A percentile compares a stretch with the other conserved stretches of the same genome.
Conservation (phyloP, 2,888 invertebrate genomes). For the Lasioglossum oenotherae region DNA sequence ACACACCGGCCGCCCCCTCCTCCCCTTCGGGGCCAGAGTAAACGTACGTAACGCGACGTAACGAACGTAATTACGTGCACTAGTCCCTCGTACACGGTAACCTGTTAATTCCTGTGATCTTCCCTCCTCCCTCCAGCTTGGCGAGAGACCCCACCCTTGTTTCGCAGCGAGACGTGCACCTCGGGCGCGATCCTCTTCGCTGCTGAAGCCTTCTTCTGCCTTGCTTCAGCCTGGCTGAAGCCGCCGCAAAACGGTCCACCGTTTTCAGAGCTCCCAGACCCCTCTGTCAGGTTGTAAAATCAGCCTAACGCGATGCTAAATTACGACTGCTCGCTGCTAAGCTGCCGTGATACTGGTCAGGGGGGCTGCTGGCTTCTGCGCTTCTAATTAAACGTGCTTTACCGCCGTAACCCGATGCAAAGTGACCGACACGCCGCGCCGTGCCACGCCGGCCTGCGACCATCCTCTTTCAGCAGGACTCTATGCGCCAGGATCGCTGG, state of each 20-base stretch:
- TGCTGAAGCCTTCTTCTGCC: background rate
- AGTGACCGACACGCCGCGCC: background rate
- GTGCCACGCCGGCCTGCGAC: background rate
- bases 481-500: background rate
- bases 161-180: constrained; percentile 5
- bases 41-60: constrained; percentile 70
- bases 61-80: constrained; percentile 69
- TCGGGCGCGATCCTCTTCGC: background rate
- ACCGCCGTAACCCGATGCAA: background rate
- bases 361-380: background rate
- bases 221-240: background rate
- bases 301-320: constrained; percentile 56
- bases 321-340: constrained; percentile 41
- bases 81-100: constrained; percentile 63
- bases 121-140: background rate
- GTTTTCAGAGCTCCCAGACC: constrained; percentile 29
- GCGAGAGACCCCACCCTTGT: constrained; percentile 14
- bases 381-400: constrained; percentile 29
- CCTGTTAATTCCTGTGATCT: constrained; percentile 63
- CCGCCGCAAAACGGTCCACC: constrained; percentile 29
- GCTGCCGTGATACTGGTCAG: background rate
- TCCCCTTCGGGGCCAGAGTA: constrained; percentile 45
- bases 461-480: background rate
- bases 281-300: constrained; percentile 62
- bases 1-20: constrained; percentile 12